Evolutionary conservation across 2,888 invertebrate species (phyloP).

Genomic region (Mimas tiliae): DNA sequence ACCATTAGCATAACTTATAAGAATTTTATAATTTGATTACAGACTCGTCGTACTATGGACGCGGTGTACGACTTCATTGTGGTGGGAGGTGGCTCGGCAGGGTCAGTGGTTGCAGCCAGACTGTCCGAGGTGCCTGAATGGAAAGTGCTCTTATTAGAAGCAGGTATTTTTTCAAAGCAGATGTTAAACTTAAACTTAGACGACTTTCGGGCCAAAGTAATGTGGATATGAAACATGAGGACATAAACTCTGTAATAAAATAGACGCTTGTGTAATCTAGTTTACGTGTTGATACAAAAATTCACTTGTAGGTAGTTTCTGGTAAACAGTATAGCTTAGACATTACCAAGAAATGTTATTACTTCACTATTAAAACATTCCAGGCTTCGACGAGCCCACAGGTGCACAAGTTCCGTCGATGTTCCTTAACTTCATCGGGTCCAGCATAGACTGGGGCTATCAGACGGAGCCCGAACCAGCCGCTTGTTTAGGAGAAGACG

Average conservation of each 20-base stretch:
- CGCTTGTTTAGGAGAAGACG: conserved; percentile 90
- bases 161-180: conserved; percentile 71
- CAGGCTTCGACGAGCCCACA: conserved; percentile 93
- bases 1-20: too few species aligned
- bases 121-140: conserved; percentile 90
- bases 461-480: conserved; percentile 92
- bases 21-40: conserved; percentile 35
- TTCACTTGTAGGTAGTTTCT: too few species aligned
- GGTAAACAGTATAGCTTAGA: too few species aligned
- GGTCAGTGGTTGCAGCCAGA: conserved; percentile 89
- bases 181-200: too few species aligned
- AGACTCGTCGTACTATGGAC: conserved; percentile 81
- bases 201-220: neutral
- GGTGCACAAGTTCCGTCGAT: conserved; percentile 95
- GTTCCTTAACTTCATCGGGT: conserved; percentile 94
- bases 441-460: conserved; percentile 95
- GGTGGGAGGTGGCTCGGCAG: conserved; percentile 89
- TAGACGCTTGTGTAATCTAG: too few species aligned
- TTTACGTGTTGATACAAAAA: too few species aligned
- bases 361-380: too few species aligned
- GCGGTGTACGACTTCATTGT: conserved; percentile 91
- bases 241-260: too few species aligned
- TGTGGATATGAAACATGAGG: too few species aligned
- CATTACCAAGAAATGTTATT: too few species aligned
- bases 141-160: conserved; percentile 90